Evolutionary conservation across 2,888 invertebrate genomes (phyloP).

Genomic region (Gryllus longicercus): DNA sequence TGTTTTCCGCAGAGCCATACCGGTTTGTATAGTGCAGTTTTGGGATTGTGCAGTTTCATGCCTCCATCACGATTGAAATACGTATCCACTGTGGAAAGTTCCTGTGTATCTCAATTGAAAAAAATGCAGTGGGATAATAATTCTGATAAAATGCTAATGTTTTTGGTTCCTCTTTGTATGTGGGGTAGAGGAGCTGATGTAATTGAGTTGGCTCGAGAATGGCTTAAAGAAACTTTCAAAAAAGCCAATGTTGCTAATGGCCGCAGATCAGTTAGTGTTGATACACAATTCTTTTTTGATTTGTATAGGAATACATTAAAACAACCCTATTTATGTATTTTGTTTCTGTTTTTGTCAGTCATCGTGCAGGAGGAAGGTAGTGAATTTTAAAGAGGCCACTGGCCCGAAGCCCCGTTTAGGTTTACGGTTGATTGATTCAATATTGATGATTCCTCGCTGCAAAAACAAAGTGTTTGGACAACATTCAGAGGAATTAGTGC

Average conservation of each 20-base stretch:
- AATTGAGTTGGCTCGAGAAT: not conserved
- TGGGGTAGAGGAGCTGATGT: conserved; percentile 6
- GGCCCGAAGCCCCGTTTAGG: not conserved
- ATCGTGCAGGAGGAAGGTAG: not conserved
- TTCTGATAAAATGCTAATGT: conserved; percentile 3
- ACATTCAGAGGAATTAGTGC: not conserved
- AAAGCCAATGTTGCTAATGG: not conserved
- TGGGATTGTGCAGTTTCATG: not conserved
- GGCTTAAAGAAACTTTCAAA: conserved; percentile 5
- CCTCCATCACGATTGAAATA: not conserved
- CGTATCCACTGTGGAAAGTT: not conserved
- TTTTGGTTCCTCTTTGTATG: not conserved
- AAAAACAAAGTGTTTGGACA: conserved; percentile 7
- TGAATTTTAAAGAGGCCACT: not conserved
- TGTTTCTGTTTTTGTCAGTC: not conserved
- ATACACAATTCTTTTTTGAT: not conserved
- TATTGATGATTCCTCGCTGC: not conserved
- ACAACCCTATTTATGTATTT: not conserved
- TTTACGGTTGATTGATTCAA: not conserved
- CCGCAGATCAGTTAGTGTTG: not conserved
- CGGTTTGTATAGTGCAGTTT: not conserved
- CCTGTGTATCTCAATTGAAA: conserved; percentile 5
- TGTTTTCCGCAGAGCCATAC: not conserved
- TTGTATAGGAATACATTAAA: not conserved
- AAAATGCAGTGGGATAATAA: not conserved